Conservation (phyloP, 2,888 invertebrate species). For the Dioctria rufipes region DNA sequence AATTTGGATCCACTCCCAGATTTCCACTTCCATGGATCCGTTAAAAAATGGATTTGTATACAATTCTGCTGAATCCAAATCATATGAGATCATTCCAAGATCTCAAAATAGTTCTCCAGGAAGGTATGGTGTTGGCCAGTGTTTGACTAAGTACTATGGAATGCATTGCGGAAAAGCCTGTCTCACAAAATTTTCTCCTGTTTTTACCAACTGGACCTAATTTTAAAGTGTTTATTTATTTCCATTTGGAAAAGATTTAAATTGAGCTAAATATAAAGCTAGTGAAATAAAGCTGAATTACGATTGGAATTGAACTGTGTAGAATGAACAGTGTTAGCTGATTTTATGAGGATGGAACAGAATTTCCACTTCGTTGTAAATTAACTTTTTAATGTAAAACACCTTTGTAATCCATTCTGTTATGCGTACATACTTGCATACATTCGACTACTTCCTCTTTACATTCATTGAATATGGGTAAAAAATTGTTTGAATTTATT, state of each 20-base stretch:
- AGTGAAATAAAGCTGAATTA: too few relatives aligned
- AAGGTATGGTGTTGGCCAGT: background rate
- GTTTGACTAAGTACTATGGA: constrained; percentile 3
- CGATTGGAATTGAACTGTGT: too few relatives aligned
- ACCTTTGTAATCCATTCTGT: too few relatives aligned
- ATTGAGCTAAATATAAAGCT: background rate
- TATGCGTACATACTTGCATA: too few relatives aligned
- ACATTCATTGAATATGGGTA: too few relatives aligned
- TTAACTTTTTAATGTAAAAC: too few relatives aligned
- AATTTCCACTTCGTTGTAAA: too few relatives aligned
- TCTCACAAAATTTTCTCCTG: background rate
- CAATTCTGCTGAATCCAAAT: background rate
- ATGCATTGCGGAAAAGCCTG: background rate
- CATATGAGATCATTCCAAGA: constrained; percentile 38
- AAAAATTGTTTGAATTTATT: too few relatives aligned
- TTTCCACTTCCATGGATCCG: background rate
- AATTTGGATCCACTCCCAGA: constrained; percentile 13
- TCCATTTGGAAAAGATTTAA: background rate
- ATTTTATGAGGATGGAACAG: too few relatives aligned
- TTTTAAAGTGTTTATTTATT: background rate
- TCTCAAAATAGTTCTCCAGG: constrained; percentile 48
- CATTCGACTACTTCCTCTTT: too few relatives aligned
- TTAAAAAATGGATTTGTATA: background rate
- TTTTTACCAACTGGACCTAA: background rate
- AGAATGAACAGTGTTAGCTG: too few relatives aligned